These are phyloP conservation scores for Leptopilina drosophilae DNA, from an alignment of 2,888 invertebrate species.

Conservation along the genomic window DNA sequence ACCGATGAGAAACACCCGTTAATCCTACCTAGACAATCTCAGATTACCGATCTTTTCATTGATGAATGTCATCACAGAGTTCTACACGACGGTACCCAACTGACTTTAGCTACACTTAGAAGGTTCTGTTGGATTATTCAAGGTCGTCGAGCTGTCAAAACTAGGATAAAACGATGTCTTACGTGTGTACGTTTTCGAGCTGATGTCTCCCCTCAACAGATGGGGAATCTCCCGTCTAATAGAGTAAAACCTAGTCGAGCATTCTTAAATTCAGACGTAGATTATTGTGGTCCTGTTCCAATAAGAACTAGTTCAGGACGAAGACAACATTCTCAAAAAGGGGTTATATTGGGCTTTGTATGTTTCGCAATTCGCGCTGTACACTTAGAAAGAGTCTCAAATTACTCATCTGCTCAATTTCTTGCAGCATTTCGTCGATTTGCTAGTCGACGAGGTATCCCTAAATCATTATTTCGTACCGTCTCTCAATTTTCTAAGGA, in stretches of 20 bases:
- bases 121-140: background rate
- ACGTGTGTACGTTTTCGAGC: background rate
- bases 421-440: slow-evolving; percentile 5
- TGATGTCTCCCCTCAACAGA: background rate
- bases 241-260: too few species aligned
- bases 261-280: too few species aligned
- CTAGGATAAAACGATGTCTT: background rate
- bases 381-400: slow-evolving; percentile 9
- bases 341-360: background rate
- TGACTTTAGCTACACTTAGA: slow-evolving; percentile 12
- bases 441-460: background rate
- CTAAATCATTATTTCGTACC: background rate
- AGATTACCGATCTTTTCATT: background rate
- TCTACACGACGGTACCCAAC: background rate
- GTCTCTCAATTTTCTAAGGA: too few species aligned
- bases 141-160: slow-evolving; percentile 16
- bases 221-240: too few species aligned
- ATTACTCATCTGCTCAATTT: background rate
- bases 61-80: background rate
- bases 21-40: background rate
- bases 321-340: background rate
- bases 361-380: slow-evolving; percentile 3
- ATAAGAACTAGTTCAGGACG: background rate
- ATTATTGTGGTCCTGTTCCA: too few species aligned
- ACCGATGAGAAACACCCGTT: background rate